Percentiles rank a stretch among this genome's conserved stretches.
phyloP scores from a whole-genome alignment of 2,113 vertebrate species.

The Gopherus evgoodei region DNA sequence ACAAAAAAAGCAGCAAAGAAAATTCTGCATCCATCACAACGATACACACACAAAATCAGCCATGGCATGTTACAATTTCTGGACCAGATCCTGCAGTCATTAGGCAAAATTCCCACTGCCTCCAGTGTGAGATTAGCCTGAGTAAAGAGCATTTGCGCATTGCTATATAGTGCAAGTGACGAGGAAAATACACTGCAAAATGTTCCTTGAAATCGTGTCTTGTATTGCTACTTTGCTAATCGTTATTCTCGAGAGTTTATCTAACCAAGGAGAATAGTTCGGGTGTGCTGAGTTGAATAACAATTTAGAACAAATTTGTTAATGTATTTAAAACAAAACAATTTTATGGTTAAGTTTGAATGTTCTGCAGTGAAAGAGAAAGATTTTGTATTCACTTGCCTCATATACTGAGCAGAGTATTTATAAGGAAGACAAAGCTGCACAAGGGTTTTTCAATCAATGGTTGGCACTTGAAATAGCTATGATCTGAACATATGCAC shows the following conservation, averaged over 20 bases:
- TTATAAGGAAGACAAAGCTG: not conserved
- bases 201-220: not conserved
- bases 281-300: not conserved
- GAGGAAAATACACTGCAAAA: not conserved
- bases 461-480: not conserved
- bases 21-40: not conserved
- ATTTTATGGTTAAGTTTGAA: not conserved
- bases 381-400: not conserved
- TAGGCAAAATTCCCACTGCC: not conserved
- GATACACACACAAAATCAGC: not conserved
- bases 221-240: not conserved
- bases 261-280: not conserved
- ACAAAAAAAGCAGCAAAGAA: not conserved
- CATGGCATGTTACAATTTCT: not conserved
- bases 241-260: not conserved
- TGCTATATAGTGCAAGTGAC: not conserved
- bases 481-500: not conserved
- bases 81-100: not conserved
- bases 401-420: not conserved
- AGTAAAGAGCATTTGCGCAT: not conserved
- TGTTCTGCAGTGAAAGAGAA: not conserved
- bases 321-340: not conserved
- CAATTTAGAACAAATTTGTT: not conserved
- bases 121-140: not conserved
- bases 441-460: not conserved